Evolutionary conservation across 1,140 invertebrate genomes (phyloP).

Genomic region (Ditylenchus dipsaci): DNA sequence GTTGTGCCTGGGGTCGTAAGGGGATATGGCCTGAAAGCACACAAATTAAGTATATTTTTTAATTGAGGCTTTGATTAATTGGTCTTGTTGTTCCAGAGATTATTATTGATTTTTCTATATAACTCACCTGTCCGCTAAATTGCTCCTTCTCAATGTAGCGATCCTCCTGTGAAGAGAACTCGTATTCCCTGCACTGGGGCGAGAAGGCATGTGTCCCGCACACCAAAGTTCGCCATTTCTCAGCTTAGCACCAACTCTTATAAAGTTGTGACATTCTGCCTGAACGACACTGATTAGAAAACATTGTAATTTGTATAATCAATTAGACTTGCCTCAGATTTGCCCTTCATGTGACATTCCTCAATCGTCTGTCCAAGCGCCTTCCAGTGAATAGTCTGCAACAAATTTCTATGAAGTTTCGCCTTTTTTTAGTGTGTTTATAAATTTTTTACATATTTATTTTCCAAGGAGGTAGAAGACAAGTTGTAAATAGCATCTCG

Average conservation of each 20-base stretch:
- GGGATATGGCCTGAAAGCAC: constrained; percentile 47
- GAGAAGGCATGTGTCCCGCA: constrained; percentile 92
- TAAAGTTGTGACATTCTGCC: constrained; percentile 82
- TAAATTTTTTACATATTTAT: constrained; percentile 33
- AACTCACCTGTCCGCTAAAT: constrained; percentile 32
- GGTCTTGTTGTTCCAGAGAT: no score
- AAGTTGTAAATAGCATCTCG: constrained; percentile 55
- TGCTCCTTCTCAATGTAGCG: constrained; percentile 30
- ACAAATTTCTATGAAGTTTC: constrained; percentile 42
- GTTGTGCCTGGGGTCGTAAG: constrained; percentile 55
- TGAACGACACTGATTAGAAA: constrained; percentile 58
- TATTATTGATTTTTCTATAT: not conserved
- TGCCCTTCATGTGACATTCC: constrained; percentile 80
- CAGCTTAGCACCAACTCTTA: constrained; percentile 77
- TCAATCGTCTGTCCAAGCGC: constrained; percentile 75
- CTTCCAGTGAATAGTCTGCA: constrained; percentile 79
- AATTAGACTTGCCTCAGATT: constrained; percentile 65
- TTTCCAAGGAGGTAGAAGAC: constrained; percentile 32
- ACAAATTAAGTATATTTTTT: not conserved
- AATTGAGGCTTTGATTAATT: constrained; percentile 26
- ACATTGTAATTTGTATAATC: no score
- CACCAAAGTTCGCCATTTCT: constrained; percentile 71
- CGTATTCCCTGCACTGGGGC: constrained; percentile 79
- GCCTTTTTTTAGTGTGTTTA: not conserved
- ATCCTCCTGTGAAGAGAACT: constrained; percentile 22